Conservation (phyloP, 1,140 invertebrate species). For the Plectrocnemia conspersa region DNA sequence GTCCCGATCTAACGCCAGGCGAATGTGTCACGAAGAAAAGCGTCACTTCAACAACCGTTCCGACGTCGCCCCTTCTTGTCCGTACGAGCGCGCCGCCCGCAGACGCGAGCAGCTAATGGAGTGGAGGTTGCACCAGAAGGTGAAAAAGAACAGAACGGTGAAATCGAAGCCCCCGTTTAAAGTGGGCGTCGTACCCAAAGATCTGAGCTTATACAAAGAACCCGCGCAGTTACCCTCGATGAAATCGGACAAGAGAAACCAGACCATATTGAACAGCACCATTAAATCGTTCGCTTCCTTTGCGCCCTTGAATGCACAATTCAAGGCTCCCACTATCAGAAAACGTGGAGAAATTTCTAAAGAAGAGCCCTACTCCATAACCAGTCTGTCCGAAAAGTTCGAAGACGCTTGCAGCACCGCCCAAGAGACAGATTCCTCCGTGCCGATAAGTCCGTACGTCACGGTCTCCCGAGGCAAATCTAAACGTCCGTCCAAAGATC, state of each 20-base stretch:
- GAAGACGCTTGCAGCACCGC: no score
- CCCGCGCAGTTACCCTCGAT: no score
- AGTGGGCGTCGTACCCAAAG: neutral
- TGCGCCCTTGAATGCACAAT: conserved; percentile 36
- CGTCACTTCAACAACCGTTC: neutral
- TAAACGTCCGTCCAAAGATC: no score
- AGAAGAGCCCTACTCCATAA: no score
- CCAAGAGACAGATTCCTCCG: no score
- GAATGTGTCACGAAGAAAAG: neutral
- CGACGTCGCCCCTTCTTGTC: neutral
- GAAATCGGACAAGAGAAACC: conserved; percentile 41
- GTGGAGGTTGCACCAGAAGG: neutral
- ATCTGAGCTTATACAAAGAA: no score
- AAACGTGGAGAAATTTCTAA: no score
- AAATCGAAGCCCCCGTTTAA: neutral
- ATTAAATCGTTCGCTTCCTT: conserved; percentile 30
- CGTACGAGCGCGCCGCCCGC: neutral
- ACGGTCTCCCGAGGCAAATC: no score
- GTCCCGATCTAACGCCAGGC: neutral
- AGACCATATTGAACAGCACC: conserved; percentile 19
- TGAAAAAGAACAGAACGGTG: neutral
- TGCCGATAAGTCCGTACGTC: no score
- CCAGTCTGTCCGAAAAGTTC: no score
- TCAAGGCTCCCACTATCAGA: conserved; percentile 35
- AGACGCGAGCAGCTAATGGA: neutral